Conservation (phyloP, 2,888 invertebrate genomes). For the Tribolium freemani region DNA sequence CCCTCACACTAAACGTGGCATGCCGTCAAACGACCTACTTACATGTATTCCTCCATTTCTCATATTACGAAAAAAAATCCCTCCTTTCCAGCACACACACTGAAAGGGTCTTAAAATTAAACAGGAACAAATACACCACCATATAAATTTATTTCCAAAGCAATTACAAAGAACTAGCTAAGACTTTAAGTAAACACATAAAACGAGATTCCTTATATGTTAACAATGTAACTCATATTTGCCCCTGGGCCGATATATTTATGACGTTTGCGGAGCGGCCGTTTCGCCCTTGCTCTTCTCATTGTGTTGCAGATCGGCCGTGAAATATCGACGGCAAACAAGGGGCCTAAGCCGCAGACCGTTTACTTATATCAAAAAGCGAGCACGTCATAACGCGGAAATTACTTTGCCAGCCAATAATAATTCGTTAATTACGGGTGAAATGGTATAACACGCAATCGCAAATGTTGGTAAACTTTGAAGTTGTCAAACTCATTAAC, state of each 20-base stretch:
- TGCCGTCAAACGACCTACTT: not conserved
- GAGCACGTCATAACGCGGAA: not conserved
- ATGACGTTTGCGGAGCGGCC: constrained; percentile 36
- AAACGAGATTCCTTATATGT: constrained; percentile 44
- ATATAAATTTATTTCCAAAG: constrained; percentile 33
- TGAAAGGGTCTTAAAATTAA: constrained; percentile 5
- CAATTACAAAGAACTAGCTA: constrained; percentile 48
- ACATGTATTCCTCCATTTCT: constrained; percentile 41
- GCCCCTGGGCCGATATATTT: constrained; percentile 38
- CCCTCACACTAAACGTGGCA: constrained; percentile 11
- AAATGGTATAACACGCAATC: not conserved
- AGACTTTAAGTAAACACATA: constrained; percentile 50
- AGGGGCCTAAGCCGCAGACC: not conserved
- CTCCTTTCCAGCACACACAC: not conserved
- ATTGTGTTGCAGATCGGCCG: constrained; percentile 3
- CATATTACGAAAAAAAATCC: constrained; percentile 12
- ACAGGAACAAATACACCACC: constrained; percentile 37
- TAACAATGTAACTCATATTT: constrained; percentile 57
- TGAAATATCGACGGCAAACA: not conserved
- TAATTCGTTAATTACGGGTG: not conserved
- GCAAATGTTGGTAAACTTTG: not conserved
- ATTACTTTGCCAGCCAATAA: not conserved
- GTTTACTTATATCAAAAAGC: not conserved
- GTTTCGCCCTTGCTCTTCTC: constrained; percentile 46
- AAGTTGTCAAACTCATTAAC: not conserved